Conservation (phyloP, 2,113 vertebrate genomes). For the Aegotheles bennettii region DNA sequence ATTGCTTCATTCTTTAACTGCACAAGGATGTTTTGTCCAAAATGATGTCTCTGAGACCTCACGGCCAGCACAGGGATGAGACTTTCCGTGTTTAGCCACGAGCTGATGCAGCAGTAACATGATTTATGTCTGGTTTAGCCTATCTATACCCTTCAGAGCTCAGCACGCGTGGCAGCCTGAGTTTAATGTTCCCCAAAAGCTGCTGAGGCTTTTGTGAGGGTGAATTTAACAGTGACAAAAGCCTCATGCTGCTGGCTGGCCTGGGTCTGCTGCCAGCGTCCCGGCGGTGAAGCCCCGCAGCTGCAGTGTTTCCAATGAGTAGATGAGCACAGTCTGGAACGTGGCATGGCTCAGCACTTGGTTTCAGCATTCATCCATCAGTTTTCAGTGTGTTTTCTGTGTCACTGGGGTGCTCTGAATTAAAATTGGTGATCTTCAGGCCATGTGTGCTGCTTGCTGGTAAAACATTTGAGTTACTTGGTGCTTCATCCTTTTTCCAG, state of each 20-base stretch:
- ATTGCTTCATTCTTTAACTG: neutral
- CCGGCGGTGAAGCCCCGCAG: neutral
- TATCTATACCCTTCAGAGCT: neutral
- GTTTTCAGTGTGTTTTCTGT: neutral
- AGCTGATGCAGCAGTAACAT: neutral
- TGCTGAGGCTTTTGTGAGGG: neutral
- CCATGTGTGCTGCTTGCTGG: rapidly evolving
- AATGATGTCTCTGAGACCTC: neutral
- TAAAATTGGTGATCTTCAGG: neutral
- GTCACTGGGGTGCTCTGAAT: rapidly evolving
- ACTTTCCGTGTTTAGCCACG: neutral
- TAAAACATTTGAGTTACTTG: neutral
- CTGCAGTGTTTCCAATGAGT: neutral
- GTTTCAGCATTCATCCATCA: neutral
- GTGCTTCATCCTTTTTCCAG: neutral
- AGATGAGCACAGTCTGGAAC: too few relatives aligned
- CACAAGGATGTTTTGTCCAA: neutral
- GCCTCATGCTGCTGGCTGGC: neutral
- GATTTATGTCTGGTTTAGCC: neutral
- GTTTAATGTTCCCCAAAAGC: neutral
- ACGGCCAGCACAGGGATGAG: neutral
- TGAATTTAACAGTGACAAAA: neutral
- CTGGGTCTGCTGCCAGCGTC: neutral
- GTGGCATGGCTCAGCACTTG: neutral
- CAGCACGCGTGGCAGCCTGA: neutral